Base-by-base conservation (phyloP, 2,888 invertebrate genomes). In the Miltochrista miniata region DNA sequence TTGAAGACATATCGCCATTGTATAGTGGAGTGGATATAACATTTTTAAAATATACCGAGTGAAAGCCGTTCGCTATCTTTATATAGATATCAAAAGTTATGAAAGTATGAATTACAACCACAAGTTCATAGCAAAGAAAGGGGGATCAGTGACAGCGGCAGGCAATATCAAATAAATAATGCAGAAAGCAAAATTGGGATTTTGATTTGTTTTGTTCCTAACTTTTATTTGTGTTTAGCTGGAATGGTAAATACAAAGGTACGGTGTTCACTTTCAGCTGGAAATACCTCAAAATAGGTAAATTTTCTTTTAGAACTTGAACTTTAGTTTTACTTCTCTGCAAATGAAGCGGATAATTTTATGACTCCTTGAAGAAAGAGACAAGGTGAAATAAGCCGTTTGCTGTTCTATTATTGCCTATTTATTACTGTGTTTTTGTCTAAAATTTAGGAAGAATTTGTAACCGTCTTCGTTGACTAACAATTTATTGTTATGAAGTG, bases 91-190 rank as follows among this genome's bases (percentile, higher is more conserved):
- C 73, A 64, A 77, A 87, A 86, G 81, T 87, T 87, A 60, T 72
- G 75, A 70, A 78, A 80, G 76, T 74, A 79, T 79, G 80, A 83
- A 84, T 85, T 80, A 83, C 75, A 72, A 68, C 82, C 79, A 68
- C 80, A 81, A 84, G 76, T 81, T 85, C 74, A 83, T 79, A 76
- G 77, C 70, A 79, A 84, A 84, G 84, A 83, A 88, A 87, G 79
- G 87, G 88, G 88, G 90, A 77, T 78, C 76, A 74, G 68, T 76
- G 82, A 76, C 83, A 83, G 81, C 83, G 76, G 81, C 80, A 78
- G 81, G 87, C 86, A 86, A 87, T 87, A 88, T 85, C 87, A 79
- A 85, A 91, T 91, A 91, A 90, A 91, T 91, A 90, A 91, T 90
- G 87, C 90, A 90, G 75, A 81, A 79, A 78, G 66, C 78, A 79